Evolutionary conservation across 2,888 invertebrate genomes (phyloP), one percentile per base, ranked within the genome.

Genomic region (Cistogaster globosa): DNA sequence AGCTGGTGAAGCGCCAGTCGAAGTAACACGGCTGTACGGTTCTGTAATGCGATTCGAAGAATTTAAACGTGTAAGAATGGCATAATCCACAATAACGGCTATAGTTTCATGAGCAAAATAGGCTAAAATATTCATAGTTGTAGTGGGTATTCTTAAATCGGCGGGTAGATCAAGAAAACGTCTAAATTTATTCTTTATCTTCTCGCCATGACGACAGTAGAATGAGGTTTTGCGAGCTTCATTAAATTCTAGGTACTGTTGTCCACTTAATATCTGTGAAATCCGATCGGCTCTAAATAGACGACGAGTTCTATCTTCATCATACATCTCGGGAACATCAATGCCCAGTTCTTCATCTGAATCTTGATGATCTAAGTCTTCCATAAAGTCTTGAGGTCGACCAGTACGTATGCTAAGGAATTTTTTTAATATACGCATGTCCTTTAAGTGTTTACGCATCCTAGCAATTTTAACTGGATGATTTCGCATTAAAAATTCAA

Each of bases 101-200:
- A 98, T 96, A 0, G 97, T 97, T 93, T 98, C 98, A 91, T 97
- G 97, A 0, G 97, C 97, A 87, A 98, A 93, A 90, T 97, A 98
- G 63, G 96, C 95, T 85, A 98, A 92, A 4, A 98, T 95, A 90
- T 96, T 96, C 88, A 96, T 93, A 0, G 96, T 96, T 67, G 94
- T 93, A 20, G 93, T 92, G 0, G 94, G 93, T 67, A 96, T 93
- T 58, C 93, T 94, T 22, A 95, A 90, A 86, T 96, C 95, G 51
- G 94, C 93, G 6, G 93, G 94, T 0, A 95, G 94, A 86, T 95
- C 95, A 0, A 96, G 90, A 94, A 96, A 96, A 45, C 93, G 91
- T 71, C 94, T 93, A n/a, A 96, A 92, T 89, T 95, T 95, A 69
- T 92, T 92, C 86, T 93, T 94, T 12, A 94, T 94, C 87, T 93